These are phyloP conservation scores for Sphenodon punctatus DNA, from an alignment of 2,797 vertebrate species.

Conservation along the genomic window DNA sequence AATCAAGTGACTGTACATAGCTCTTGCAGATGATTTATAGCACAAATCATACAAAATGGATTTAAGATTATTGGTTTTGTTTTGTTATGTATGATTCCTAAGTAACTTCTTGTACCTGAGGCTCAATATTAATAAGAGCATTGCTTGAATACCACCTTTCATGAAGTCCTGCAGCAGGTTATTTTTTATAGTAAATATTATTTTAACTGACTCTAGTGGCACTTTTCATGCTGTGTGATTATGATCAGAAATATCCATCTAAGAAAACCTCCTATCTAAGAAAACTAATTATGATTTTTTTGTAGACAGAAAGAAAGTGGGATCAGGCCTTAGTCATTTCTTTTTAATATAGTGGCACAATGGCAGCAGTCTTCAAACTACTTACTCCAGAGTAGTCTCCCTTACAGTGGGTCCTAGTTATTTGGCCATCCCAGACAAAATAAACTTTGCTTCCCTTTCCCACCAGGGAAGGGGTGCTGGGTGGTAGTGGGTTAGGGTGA, in stretches of 20 bases:
- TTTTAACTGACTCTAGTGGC: neutral
- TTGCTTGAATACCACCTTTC: neutral
- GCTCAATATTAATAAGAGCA: neutral
- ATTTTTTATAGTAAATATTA: neutral
- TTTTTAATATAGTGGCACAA: too few species aligned
- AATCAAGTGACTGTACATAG: neutral
- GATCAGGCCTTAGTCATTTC: too few species aligned
- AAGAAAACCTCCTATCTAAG: neutral
- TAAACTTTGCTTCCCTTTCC: too few species aligned
- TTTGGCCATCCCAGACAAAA: too few species aligned
- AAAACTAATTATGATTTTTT: too few species aligned
- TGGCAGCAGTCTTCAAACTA: too few species aligned
- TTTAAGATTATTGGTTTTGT: neutral
- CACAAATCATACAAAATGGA: neutral
- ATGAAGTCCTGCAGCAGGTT: neutral
- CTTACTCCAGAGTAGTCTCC: too few species aligned
- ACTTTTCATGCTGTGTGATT: neutral
- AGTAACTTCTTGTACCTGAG: neutral
- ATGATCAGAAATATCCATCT: neutral
- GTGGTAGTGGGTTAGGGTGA: too few species aligned
- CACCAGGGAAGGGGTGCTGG: too few species aligned
- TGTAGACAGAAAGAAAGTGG: too few species aligned
- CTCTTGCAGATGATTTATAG: neutral
- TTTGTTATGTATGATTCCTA: neutral
- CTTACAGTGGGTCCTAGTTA: too few species aligned